Base-by-base conservation (phyloP, 2,797 vertebrate genomes). In the Leptodactylus fallax region DNA sequence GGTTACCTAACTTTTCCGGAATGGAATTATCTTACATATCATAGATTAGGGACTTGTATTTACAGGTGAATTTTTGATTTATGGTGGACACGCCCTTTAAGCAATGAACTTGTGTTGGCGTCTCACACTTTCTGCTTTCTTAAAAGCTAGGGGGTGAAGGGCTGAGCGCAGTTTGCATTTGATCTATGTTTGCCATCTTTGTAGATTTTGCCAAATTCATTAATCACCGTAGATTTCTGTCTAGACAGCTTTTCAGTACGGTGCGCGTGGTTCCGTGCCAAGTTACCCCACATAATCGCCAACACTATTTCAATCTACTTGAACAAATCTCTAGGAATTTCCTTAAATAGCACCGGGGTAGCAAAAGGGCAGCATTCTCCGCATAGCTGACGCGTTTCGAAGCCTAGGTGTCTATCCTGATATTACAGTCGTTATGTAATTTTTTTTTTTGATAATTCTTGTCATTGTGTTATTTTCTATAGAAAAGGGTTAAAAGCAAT, bases 301-400 rank as follows among this genome's bases (percentile, higher is more conserved):
- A 78, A 27, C 74, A 36, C 58, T 78, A 13, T 79, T 79, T 79
- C n/a, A 79, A 65, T 67, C 74, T 17, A 23, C 36, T 25, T 16
- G 7, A 51, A 53, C 77, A 85, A 85, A 76, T 63, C 83, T 77
- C 71, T 63, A 23, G 71, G 71, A 85, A 76, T 85, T 72, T 51
- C 13, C 51, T 72, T 74, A 47, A 74, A 76, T 58, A 58, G 63
- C 79, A 87, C 67, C 67, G 74, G 63, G 25, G 74, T 10, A 74
- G 78, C 63, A 81, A 47, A 63, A 51, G 13, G 17, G 25, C n/a
- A 23, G 53, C 53, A 87, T 87, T 81, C 55, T 51, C 67, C n/a
- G 51, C 36, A 81, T 81, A 72, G 16, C 49, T 27, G 13, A 8
- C 17, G 25, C 55, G 13, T 36, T 87, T 74, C 55, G n/a, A 56